Evolutionary conservation across 2,888 invertebrate genomes (phyloP).

Genomic region (Parascotia fuliginaria): DNA sequence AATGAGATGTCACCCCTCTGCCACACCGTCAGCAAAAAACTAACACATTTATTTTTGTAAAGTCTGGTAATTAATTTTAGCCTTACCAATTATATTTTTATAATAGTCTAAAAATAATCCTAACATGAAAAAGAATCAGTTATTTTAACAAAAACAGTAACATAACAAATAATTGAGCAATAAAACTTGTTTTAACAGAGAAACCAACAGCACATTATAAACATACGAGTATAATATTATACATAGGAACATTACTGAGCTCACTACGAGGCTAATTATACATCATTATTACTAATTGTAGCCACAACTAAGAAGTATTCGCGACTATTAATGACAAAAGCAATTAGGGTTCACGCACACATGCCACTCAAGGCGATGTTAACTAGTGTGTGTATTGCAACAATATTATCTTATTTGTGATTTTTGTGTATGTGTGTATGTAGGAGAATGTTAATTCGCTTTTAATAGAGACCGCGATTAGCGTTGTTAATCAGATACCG

Average conservation of each 20-base stretch:
- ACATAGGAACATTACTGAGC: slow-evolving; percentile 49
- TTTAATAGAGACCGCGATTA: slow-evolving; percentile 17
- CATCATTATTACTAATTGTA: slow-evolving; percentile 85
- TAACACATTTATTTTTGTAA: too few species aligned
- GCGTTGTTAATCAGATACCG: neutral
- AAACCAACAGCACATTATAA: neutral
- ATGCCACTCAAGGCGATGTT: slow-evolving; percentile 41
- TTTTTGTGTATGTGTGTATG: slow-evolving; percentile 25
- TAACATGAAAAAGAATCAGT: neutral
- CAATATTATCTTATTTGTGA: slow-evolving; percentile 28
- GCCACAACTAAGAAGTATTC: slow-evolving; percentile 82
- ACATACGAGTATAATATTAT: slow-evolving; percentile 13
- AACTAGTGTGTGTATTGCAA: slow-evolving; percentile 17
- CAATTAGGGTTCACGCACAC: slow-evolving; percentile 82
- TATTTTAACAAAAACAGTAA: neutral
- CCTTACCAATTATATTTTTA: too few species aligned
- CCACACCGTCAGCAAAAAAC: too few species aligned
- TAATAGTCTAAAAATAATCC: neutral
- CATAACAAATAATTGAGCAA: slow-evolving; percentile 5
- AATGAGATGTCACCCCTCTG: too few species aligned
- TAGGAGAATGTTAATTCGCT: slow-evolving; percentile 29
- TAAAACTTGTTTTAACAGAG: slow-evolving; percentile 3
- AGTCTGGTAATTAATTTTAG: neutral
- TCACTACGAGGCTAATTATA: slow-evolving; percentile 73
- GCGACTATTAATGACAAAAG: slow-evolving; percentile 85